phyloP scores from a whole-genome alignment of 2,888 invertebrate genomes.

The Acleris cristana region DNA sequence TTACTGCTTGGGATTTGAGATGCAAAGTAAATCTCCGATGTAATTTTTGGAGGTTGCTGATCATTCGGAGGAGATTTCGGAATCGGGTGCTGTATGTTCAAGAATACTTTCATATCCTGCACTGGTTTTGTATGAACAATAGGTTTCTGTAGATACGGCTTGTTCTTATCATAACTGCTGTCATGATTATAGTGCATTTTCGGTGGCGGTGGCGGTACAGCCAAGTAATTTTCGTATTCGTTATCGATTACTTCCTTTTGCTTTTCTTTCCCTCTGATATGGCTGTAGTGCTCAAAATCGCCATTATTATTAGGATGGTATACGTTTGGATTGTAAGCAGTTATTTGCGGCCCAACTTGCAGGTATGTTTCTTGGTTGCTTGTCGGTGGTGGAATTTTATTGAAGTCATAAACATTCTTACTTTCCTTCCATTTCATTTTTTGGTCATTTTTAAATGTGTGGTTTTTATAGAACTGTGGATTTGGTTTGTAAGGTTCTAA shows the following conservation, averaged over 20 bases:
- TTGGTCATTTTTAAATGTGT: slow-evolving; percentile 57
- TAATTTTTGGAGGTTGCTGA: slow-evolving; percentile 72
- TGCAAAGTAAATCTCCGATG: slow-evolving; percentile 80
- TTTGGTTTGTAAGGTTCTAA: slow-evolving; percentile 54
- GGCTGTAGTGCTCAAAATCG: slow-evolving; percentile 64
- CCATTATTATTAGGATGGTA: slow-evolving; percentile 62
- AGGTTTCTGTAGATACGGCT: slow-evolving; percentile 68
- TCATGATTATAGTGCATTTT: slow-evolving; percentile 65
- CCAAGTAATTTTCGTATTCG: slow-evolving; percentile 77
- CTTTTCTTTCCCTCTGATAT: slow-evolving; percentile 55
- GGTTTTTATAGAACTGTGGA: slow-evolving; percentile 54
- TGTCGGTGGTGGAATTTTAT: slow-evolving; percentile 71
- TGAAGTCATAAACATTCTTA: slow-evolving; percentile 61
- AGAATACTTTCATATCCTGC: slow-evolving; percentile 76
- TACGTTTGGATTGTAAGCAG: slow-evolving; percentile 70
- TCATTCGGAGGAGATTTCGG: slow-evolving; percentile 56
- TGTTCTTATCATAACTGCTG: slow-evolving; percentile 61
- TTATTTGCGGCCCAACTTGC: slow-evolving; percentile 76
- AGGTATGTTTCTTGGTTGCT: slow-evolving; percentile 78
- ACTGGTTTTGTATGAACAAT: slow-evolving; percentile 73
- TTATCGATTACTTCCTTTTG: slow-evolving; percentile 71
- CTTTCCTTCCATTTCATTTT: slow-evolving; percentile 69
- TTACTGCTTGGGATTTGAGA: slow-evolving; percentile 69
- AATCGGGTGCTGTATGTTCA: slow-evolving; percentile 75
- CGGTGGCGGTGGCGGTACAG: slow-evolving; percentile 78